Percentiles rank a stretch among this genome's conserved stretches.
Evolutionary conservation across 2,113 vertebrate genomes (phyloP).

Genomic region (Ciconia stormi): DNA sequence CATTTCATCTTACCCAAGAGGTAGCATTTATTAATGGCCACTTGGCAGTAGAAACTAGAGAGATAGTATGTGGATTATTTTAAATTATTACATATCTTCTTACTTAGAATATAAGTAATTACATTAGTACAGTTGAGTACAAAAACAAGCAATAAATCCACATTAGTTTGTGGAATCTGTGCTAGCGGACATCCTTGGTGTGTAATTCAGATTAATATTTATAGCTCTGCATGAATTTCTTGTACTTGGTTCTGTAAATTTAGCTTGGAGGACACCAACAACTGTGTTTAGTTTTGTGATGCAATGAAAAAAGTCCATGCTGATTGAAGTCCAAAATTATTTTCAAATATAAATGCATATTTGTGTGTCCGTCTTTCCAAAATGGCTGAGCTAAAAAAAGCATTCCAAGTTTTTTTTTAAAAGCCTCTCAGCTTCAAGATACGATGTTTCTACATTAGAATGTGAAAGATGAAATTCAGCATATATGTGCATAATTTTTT

Average conservation of each 20-base stretch:
- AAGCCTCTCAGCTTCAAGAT: background rate
- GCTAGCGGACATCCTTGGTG: slow-evolving; percentile 52
- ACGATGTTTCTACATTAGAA: background rate
- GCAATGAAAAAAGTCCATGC: background rate
- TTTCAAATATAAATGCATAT: slow-evolving; percentile 27
- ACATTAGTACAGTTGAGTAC: slow-evolving; percentile 52
- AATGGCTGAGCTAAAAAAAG: slow-evolving; percentile 10
- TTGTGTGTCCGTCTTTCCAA: background rate
- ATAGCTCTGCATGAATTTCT: slow-evolving; percentile 40
- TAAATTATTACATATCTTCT: slow-evolving; percentile 45
- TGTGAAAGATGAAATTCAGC: background rate
- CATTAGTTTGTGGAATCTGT: slow-evolving; percentile 66
- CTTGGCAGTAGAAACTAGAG: background rate
- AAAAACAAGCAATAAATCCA: slow-evolving; percentile 68
- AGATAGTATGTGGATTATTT: slow-evolving; percentile 48
- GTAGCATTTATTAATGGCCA: slow-evolving; percentile 38
- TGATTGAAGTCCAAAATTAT: slow-evolving; percentile 25
- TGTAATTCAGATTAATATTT: slow-evolving; percentile 66
- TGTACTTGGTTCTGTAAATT: slow-evolving; percentile 31
- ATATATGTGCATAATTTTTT: background rate
- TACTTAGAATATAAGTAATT: slow-evolving; percentile 63
- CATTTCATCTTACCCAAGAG: slow-evolving; percentile 37
- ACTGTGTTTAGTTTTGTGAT: slow-evolving; percentile 20
- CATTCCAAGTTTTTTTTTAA: background rate
- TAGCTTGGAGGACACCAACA: slow-evolving; percentile 37